These are phyloP conservation scores for Piaya cayana DNA, from an alignment of 2,113 vertebrate species.

Conservation along the genomic window DNA sequence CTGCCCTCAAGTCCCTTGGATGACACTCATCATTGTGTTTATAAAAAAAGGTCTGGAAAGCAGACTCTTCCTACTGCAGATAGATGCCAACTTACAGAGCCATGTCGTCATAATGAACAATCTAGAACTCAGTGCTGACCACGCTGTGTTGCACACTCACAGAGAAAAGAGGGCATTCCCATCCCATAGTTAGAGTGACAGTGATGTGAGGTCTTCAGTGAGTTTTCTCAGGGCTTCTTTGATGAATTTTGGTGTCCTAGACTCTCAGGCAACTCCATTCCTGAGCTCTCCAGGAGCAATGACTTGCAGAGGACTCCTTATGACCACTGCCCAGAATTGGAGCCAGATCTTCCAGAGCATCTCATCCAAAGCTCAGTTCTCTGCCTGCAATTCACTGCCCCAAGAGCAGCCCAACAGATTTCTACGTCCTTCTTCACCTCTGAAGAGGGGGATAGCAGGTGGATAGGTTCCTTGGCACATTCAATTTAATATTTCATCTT, in stretches of 20 bases:
- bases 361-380: background rate
- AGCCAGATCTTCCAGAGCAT: background rate
- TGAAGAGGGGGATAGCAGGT: background rate
- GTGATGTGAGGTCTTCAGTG: background rate
- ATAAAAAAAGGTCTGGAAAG: background rate
- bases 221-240: too few species aligned
- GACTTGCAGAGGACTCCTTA: background rate
- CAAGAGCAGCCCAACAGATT: background rate
- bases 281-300: background rate
- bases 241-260: background rate
- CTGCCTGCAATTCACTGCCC: background rate
- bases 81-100: background rate
- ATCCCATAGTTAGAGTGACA: background rate
- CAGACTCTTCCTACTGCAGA: background rate
- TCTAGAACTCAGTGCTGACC: background rate
- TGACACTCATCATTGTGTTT: background rate
- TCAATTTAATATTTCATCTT: background rate
- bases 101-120: background rate
- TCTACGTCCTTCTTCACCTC: background rate
- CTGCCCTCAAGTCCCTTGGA: background rate
- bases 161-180: fast-evolving
- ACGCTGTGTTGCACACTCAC: background rate
- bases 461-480: background rate
- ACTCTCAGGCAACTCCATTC: background rate
- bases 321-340: fast-evolving